Evolutionary conservation across 2,888 invertebrate genomes (phyloP).

Genomic region (Auanema sp.): DNA sequence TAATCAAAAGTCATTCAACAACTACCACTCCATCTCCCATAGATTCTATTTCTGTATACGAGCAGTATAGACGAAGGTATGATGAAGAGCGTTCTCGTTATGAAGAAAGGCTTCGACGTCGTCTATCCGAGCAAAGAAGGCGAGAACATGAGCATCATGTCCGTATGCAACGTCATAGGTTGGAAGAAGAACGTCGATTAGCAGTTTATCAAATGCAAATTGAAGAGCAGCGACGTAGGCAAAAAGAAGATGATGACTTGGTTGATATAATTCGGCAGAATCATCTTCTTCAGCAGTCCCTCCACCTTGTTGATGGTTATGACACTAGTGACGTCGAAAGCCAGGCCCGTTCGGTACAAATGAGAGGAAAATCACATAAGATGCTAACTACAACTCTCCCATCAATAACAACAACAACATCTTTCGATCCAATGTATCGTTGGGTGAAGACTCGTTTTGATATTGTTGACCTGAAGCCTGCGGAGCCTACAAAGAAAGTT

Average conservation of each 20-base stretch:
- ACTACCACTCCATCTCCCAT: not conserved
- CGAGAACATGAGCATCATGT: conserved; percentile 10
- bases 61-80: conserved; percentile 26
- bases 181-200: conserved; percentile 7
- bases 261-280: no score
- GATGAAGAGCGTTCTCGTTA: conserved; percentile 22
- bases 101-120: conserved; percentile 21
- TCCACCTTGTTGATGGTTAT: not conserved
- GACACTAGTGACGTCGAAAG: conserved; percentile 1
- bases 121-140: conserved; percentile 15
- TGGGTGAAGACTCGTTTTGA: no score
- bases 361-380: no score
- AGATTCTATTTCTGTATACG: conserved; percentile 13
- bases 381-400: no score
- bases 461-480: not conserved
- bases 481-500: not conserved
- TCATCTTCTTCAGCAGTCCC: no score
- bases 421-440: no score
- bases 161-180: conserved; percentile 1
- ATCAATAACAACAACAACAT: no score
- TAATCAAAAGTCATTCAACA: not conserved
- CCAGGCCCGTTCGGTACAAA: no score
- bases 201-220: conserved; percentile 3
- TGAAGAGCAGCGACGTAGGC: no score
- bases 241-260: no score